Percentiles rank a stretch among this genome's conserved stretches.
These are phyloP conservation scores for Agrotis segetum DNA, from an alignment of 2,888 invertebrate species.

Conservation along the genomic window DNA sequence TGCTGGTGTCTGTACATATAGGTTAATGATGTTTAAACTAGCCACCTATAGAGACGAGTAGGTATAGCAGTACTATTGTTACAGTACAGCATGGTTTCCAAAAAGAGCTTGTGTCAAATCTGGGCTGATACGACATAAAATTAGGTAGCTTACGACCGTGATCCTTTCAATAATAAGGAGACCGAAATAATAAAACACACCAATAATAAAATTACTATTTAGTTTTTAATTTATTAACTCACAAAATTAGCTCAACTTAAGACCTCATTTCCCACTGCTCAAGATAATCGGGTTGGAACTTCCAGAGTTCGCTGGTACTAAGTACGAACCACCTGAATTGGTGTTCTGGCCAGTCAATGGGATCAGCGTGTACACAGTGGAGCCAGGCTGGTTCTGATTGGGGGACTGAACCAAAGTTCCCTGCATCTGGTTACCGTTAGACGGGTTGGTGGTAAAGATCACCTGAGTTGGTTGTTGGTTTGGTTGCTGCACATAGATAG, in stretches of 20 bases:
- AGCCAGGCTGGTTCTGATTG: slow-evolving; percentile 55
- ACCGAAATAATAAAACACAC: no score
- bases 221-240: slow-evolving; percentile 20
- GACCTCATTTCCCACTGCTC: slow-evolving; percentile 22
- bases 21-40: no score
- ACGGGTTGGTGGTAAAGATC: slow-evolving; percentile 43
- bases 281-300: slow-evolving; percentile 42
- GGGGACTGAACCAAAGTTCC: slow-evolving; percentile 44
- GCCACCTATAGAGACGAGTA: neutral
- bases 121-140: no score
- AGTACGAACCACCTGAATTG: slow-evolving; percentile 39
- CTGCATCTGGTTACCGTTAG: slow-evolving; percentile 42
- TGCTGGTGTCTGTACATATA: no score
- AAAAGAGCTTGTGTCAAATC: neutral
- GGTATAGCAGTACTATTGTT: no score
- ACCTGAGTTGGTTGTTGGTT: slow-evolving; percentile 45
- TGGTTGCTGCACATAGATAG: slow-evolving; percentile 51
- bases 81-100: neutral
- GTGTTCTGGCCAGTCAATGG: slow-evolving; percentile 64
- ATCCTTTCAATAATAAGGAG: neutral
- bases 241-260: neutral
- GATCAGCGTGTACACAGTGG: slow-evolving; percentile 67
- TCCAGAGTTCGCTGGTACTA: slow-evolving; percentile 49
- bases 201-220: no score
- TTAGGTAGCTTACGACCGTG: no score